Base-by-base conservation (phyloP, 2,888 invertebrate species). In the Tenthredo amoena region DNA sequence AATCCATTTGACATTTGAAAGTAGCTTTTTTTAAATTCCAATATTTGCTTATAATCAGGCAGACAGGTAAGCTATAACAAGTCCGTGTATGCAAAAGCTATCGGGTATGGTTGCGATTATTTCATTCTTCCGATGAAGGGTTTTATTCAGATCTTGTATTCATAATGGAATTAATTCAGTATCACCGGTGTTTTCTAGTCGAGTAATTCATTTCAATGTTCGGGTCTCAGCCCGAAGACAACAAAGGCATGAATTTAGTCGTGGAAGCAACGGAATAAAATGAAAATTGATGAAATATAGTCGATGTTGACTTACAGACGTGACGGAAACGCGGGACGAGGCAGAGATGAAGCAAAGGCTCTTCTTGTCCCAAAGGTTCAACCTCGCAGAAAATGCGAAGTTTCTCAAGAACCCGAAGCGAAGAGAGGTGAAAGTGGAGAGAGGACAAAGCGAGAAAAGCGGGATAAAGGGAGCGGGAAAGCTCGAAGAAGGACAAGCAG, bases 201-300 rank as follows among this genome's bases (percentile, higher is more conserved):
- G 50, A 50, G 50, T 77, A 31, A 77, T 55, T 77, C 18, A 77
- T 77, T 77, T 9, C 50, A 18, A 77, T 31, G 31, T 77, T 55
- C n/a, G 15, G 15, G 34, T 77, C 15, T 77, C 31, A n/a, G 31
- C 6, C 31, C 12, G 47, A 4, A 31, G 55, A 77, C 34, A 77
- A 77, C 77, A 55, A 55, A 50, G 55, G 77, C 34, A 55, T 77
- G 34, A 47, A 77, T 77, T 77, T 18, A 18, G 18, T 34, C n/a
- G 77, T 50, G 31, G 34, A 55, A 55, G 18, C 9, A 34, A 26
- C 9, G 50, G 7, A 77, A 50, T 50, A n/a, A 77, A 40, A 55
- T 7, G 1, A n/a, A 77, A 77, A 55, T 21, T 18, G 10, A 55
- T 15, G 34, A 77, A 55, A 50, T 50, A 31, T 50, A 77, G 37